Base-by-base conservation (phyloP, 2,797 vertebrate genomes). In the Scyliorhinus canicula region DNA sequence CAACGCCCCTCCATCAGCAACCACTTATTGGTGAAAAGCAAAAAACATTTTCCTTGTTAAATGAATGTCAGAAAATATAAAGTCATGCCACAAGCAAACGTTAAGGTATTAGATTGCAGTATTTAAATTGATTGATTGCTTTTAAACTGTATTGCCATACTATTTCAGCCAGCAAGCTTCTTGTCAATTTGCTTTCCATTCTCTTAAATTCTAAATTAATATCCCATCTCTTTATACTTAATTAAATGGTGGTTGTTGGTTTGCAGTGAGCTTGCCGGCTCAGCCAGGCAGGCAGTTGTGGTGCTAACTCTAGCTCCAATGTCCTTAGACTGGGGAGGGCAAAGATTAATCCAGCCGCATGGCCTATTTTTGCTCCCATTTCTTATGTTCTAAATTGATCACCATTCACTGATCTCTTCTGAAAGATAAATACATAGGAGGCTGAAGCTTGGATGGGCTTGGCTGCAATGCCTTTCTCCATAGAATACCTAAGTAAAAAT, bases 51-150 rank as follows among this genome's bases (percentile, higher is more conserved):
- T 86, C 55, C 60, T 8, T n/a, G 35, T 40, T 90, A 60, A 63
- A 63, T 90, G 35, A 60, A 90, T n/a, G 35, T 90, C n/a, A 40
- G 57, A 65, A 91, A 91, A 63, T 65, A 21, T 24, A 91, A 65
- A 40, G 19, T 35, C 21, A 63, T 63, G n/a, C 60, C 57, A 91
- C 88, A 91, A 24, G 35, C 86, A 95, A 50, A 82, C 47, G 11
- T 24, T 77, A 94, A 67, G 50, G 60, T 74, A 74, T 74, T 74
- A 77, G 77, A 55, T 40, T 55, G n/a, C 44, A 77, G 55, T 2
- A 95, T 74, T n/a, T 71, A 52, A 31, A 60, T 60, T 60, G 69
- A 95, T 77, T 55, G 67, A 95, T 74, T 95, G 69, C 69, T 74
- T 95, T 74, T 50, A 95, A 95, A 74, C 69, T 50, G 31, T 44